phyloP scores from a whole-genome alignment of 2,113 vertebrate genomes.

The Cryptomyrus ogoouensis region DNA sequence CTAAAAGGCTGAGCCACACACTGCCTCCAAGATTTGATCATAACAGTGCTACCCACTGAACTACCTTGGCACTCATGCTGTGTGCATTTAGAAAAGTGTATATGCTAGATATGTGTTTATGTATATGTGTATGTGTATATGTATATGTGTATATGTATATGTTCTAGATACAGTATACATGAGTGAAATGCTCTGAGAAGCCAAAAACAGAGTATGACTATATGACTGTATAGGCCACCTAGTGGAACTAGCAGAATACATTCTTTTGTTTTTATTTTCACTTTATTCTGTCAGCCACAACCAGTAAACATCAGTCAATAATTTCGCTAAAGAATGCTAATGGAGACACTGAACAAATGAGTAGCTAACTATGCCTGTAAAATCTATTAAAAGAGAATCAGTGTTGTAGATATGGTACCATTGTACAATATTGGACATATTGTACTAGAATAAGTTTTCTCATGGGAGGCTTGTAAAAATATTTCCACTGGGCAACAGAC shows the following conservation, averaged over 20 bases:
- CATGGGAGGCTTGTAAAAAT: constrained; percentile 12
- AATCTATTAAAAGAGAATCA: not conserved
- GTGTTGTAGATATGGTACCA: not conserved
- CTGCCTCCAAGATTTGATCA: not conserved
- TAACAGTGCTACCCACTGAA: not conserved
- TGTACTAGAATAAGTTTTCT: not conserved
- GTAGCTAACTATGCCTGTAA: not conserved
- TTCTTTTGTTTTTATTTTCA: not conserved
- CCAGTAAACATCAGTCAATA: not conserved
- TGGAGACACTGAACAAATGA: not conserved
- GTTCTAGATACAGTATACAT: not conserved
- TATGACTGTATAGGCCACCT: not conserved
- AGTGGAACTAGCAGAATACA: not conserved
- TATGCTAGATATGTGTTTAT: not conserved
- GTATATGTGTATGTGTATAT: no score
- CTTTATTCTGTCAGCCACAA: not conserved
- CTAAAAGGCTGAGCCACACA: not conserved
- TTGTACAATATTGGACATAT: not conserved
- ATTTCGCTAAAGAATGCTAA: not conserved
- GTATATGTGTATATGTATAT: no score
- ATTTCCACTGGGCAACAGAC: not conserved
- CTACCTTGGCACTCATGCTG: not conserved
- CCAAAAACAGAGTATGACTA: not conserved
- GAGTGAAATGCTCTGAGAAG: not conserved
- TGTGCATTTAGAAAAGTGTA: not conserved